Percentiles rank a stretch among this genome's conserved stretches.
These are phyloP conservation scores for Calephelis perditalis DNA, from an alignment of 2,888 invertebrate genomes.

Conservation along the genomic window DNA sequence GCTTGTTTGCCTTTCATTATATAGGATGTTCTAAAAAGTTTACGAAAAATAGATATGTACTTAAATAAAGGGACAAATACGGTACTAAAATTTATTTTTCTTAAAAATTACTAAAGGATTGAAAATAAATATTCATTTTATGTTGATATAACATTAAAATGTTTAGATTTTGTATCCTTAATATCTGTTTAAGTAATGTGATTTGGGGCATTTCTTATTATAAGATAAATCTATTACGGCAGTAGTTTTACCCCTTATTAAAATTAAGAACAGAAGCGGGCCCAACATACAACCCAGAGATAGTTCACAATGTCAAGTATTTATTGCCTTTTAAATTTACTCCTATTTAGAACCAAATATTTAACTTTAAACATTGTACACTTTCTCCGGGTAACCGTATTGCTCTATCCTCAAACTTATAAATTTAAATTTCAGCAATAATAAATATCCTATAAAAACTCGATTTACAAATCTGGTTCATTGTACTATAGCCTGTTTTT, in stretches of 20 bases:
- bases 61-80: neutral
- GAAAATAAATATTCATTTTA: conserved; percentile 14
- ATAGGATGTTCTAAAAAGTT: too few relatives aligned
- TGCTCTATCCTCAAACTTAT: too few relatives aligned
- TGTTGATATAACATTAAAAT: neutral
- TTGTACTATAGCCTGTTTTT: too few relatives aligned
- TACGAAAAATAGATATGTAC: too few relatives aligned
- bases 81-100: conserved; percentile 18
- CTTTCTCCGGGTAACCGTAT: too few relatives aligned
- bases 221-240: neutral
- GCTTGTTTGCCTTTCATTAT: too few relatives aligned
- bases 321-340: neutral
- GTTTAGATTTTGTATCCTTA: neutral
- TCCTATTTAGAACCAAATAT: too few relatives aligned
- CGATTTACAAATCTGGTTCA: too few relatives aligned
- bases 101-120: conserved; percentile 14
- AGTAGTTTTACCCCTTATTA: neutral
- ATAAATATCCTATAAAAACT: too few relatives aligned
- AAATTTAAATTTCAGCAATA: too few relatives aligned
- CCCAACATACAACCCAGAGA: neutral
- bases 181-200: neutral
- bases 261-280: neutral
- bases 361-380: too few relatives aligned
- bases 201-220: conserved; percentile 5
- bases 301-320: neutral